Base-by-base conservation (phyloP, 2,797 vertebrate genomes). In the Girardinus metallicus region DNA sequence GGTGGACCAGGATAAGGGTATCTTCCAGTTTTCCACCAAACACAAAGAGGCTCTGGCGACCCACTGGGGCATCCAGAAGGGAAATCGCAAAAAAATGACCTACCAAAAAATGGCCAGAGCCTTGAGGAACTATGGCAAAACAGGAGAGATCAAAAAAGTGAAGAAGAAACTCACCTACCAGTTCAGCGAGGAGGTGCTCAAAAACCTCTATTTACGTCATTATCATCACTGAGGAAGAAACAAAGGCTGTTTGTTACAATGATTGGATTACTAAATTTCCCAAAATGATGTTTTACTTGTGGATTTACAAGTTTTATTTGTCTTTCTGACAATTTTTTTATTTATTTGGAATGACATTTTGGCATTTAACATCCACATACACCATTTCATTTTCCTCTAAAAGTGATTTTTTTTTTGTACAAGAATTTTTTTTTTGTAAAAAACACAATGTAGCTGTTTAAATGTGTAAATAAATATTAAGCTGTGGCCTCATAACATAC, bases 101-200 rank as follows among this genome's bases (percentile, higher is more conserved):
- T 99, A 99, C 85, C 98, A 99, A 94, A 99, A 99, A 95, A 99
- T 99, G 98, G 98, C 98, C 49, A 95, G 98, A 44, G 98, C 98
- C 29, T 94, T 99, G 89, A 96, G 98, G 93, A 99, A 99, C 95
- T 99, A 99, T 1, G 96, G 97, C 88, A 99, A 99, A 96, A 99
- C 98, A 1, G 98, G 98, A 7, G 98, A 99, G 92, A 97, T 99
- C 75, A 97, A 96, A 91, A 99, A 99, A 91, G 95, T 99, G 46
- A 99, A 99, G 95, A 98, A 99, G 95, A 99, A 99, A 94, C 94
- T 99, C 53, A 99, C 98, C 29, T 99, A 99, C 89, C 98, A 99
- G 95, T 99, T 99, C 96, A 99, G 98, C 77, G 96, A 97, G 44
- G 97, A 97, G 80, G 97, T 99, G 88, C 95, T 99, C 93, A 96